Base-by-base conservation (phyloP, 1,140 invertebrate species). In the Oryctes rhinoceros region DNA sequence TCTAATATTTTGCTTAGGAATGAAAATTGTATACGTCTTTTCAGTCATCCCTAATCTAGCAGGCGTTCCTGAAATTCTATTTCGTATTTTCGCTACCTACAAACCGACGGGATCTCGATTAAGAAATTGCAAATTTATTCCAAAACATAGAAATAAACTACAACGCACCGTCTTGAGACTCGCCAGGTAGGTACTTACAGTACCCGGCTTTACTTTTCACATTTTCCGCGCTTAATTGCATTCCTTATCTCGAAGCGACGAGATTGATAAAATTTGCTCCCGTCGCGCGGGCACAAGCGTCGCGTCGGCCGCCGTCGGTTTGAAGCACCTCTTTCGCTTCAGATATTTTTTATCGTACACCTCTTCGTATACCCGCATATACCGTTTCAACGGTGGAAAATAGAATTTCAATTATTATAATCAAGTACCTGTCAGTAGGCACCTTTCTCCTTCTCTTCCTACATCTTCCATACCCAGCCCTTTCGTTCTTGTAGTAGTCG, bases 321-420 rank as follows among this genome's bases (percentile, higher is more conserved):
- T 71, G 65, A 71, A 30, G 65, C 20, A 37, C 20, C 65, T 37
- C 65, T 71, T 71, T 71, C 65, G 65, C 65, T 35, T 37, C 65
- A 24, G 35, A 30, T 71, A 71, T 71, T 71, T 71, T 71, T 71
- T 71, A 35, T 71, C 65, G 13, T 71, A 30, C 10, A 30, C 65
- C 65, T 35, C 24, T 10, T 24, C 65, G 20, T 71, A 13, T 71
- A 71, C 65, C 65, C 65, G 65, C 65, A 71, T 71, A 35, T 71
- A 71, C 65, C 65, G 65, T 71, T 71, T 71, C 65, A 71, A 71
- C 65, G 65, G 65, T 10, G 65, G 65, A 71, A 71, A 71, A 71
- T 71, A 71, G 65, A 71, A 71, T 71, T 71, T 71, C 35, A 71
- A 71, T 71, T 71, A 71, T 71, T 71, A 71, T 71, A 24, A 71